Percentiles rank a stretch among this genome's conserved stretches.
Conservation (phyloP, 2,113 vertebrate genomes). For the Terrapene triunguis region DNA sequence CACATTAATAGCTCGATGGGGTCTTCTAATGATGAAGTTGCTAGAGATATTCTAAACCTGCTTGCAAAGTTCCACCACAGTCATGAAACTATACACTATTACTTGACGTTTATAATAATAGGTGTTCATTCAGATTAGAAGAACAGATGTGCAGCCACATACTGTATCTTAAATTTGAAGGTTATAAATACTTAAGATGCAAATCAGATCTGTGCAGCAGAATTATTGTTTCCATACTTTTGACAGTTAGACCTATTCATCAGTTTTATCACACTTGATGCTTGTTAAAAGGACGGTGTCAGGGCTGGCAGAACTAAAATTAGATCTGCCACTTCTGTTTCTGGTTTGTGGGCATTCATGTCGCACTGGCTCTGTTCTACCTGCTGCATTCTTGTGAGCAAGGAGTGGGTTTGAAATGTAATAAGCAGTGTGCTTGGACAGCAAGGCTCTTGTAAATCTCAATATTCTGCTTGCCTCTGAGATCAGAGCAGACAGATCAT, state of each 20-base stretch:
- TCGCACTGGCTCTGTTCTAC: not conserved
- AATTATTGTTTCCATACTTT: not conserved
- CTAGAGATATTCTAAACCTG: not conserved
- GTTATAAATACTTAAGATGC: slow-evolving; percentile 42
- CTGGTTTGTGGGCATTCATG: not conserved
- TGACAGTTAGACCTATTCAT: rapidly evolving
- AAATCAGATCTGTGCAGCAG: not conserved
- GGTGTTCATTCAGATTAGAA: not conserved
- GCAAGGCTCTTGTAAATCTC: not conserved
- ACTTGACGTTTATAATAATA: not conserved
- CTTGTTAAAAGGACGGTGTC: not conserved
- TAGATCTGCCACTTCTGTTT: not conserved
- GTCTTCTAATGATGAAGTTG: not conserved
- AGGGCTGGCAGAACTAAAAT: slow-evolving; percentile 7
- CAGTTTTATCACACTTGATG: not conserved
- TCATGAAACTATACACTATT: rapidly evolving
- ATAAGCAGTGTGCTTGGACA: not conserved
- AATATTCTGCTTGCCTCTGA: not conserved
- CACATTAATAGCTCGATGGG: not conserved
- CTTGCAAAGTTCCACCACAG: rapidly evolving
- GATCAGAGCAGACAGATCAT: not conserved
- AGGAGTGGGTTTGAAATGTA: not conserved
- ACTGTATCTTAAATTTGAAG: not conserved
- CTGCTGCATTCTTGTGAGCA: not conserved
- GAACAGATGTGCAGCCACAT: slow-evolving; percentile 30